These are phyloP conservation scores for Hyles vespertilio DNA, from an alignment of 1,140 invertebrate species.

Conservation along the genomic window DNA sequence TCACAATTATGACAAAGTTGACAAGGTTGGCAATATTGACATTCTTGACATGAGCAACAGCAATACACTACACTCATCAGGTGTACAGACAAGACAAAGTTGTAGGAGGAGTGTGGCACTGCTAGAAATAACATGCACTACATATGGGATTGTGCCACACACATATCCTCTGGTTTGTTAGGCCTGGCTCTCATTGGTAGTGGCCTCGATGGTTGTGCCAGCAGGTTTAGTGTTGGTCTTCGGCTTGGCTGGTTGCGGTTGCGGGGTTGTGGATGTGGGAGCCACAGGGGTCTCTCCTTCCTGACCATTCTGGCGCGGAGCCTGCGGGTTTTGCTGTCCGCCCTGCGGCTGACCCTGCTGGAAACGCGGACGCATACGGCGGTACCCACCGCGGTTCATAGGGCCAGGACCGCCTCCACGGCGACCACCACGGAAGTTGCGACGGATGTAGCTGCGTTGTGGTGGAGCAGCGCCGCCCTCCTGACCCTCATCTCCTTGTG, in stretches of 20 bases:
- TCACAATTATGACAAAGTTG: conserved; percentile 5
- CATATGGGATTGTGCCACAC: conserved; percentile 44
- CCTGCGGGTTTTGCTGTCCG: conserved; percentile 17
- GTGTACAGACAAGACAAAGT: conserved; percentile 44
- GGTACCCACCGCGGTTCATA: conserved; percentile 58
- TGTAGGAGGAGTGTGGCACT: conserved; percentile 43
- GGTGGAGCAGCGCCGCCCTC: conserved; percentile 53
- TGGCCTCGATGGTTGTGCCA: conserved; percentile 57
- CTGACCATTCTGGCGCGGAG: conserved; percentile 34
- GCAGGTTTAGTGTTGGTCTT: conserved; percentile 43
- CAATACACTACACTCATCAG: conserved; percentile 26
- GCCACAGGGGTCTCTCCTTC: conserved; percentile 38
- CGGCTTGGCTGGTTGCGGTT: conserved; percentile 43
- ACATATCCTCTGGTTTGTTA: conserved; percentile 33
- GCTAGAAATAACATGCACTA: conserved; percentile 51
- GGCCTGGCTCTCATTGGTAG: conserved; percentile 73
- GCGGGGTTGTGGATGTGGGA: conserved; percentile 32
- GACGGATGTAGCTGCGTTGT: conserved; percentile 67
- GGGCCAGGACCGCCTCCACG: conserved; percentile 58
- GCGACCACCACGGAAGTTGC: conserved; percentile 66
- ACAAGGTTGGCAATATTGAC: conserved; percentile 2
- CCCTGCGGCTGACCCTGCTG: conserved; percentile 29
- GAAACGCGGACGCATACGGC: conserved; percentile 52
- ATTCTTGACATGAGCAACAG: conserved; percentile 25
- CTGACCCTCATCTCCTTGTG: conserved; percentile 57